Percentiles rank a stretch among this genome's conserved stretches.
These are phyloP conservation scores for Cepphus grylle DNA, from an alignment of 2,113 vertebrate genomes.

Conservation along the genomic window DNA sequence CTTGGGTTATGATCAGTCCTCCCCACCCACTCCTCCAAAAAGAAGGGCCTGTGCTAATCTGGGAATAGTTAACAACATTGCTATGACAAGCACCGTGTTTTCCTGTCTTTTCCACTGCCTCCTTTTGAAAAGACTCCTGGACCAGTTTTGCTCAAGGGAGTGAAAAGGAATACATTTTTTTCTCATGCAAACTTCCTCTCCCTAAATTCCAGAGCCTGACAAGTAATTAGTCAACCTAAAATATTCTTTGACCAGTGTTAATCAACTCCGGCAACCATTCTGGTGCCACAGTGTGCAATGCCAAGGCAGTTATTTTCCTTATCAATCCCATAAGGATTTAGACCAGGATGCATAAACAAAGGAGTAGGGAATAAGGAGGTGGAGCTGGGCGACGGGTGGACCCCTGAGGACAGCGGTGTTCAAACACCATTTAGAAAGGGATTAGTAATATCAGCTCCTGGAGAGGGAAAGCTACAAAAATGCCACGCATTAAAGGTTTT, in stretches of 20 bases:
- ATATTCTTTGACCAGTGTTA: background rate
- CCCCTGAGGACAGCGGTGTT: background rate
- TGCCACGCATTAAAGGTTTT: background rate
- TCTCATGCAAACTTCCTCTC: background rate
- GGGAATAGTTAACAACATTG: background rate
- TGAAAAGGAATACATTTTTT: background rate
- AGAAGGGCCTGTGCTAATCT: background rate
- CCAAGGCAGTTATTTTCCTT: conserved; percentile 24
- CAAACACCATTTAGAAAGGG: conserved; percentile 43
- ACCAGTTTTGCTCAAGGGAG: background rate
- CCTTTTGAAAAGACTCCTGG: background rate
- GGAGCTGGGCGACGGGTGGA: conserved; percentile 3
- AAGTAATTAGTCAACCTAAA: background rate
- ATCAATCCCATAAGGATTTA: conserved; percentile 38
- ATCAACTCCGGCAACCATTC: background rate
- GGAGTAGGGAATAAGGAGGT: conserved; percentile 23
- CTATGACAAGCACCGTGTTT: background rate
- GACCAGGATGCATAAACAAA: conserved; percentile 39
- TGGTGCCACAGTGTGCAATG: background rate
- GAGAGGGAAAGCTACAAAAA: conserved; percentile 28
- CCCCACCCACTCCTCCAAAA: background rate
- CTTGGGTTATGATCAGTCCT: background rate
- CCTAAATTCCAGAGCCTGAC: background rate
- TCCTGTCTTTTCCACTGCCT: background rate
- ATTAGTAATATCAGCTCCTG: conserved; percentile 38